Conservation (phyloP, 2,113 vertebrate genomes). For the Chiloscyllium plagiosum region DNA sequence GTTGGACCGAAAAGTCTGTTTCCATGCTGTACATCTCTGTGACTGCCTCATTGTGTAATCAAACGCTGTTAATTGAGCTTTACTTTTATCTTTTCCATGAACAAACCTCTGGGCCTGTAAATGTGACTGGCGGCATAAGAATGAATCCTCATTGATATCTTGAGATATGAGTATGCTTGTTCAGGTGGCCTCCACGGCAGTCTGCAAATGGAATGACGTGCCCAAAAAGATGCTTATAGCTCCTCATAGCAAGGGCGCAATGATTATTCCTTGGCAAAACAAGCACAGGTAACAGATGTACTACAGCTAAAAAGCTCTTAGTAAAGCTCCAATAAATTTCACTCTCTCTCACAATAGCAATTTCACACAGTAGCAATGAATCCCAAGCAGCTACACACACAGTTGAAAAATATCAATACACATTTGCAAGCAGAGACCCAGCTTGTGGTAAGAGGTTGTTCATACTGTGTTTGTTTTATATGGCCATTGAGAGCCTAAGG, state of each 20-base stretch:
- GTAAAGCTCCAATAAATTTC: background rate
- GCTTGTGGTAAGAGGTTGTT: background rate
- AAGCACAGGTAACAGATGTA: slow-evolving; percentile 9
- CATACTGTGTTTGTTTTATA: background rate
- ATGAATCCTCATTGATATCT: background rate
- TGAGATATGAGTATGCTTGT: background rate
- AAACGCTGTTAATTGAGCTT: background rate
- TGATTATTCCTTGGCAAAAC: background rate
- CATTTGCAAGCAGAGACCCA: background rate
- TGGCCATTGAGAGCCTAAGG: background rate
- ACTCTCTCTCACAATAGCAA: background rate
- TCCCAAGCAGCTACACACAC: background rate
- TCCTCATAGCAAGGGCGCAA: background rate
- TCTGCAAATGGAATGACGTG: background rate
- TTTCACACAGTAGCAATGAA: background rate
- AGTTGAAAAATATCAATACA: background rate
- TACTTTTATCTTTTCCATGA: background rate
- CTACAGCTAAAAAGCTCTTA: background rate
- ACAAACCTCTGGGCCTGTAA: background rate
- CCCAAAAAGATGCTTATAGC: background rate
- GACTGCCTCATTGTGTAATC: background rate
- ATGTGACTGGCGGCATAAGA: background rate
- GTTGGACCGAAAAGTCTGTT: no score
- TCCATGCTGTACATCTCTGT: no score
- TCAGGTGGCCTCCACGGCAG: background rate